Evolutionary conservation across 2,888 invertebrate genomes (phyloP).

Genomic region (Ametastegia equiseti): DNA sequence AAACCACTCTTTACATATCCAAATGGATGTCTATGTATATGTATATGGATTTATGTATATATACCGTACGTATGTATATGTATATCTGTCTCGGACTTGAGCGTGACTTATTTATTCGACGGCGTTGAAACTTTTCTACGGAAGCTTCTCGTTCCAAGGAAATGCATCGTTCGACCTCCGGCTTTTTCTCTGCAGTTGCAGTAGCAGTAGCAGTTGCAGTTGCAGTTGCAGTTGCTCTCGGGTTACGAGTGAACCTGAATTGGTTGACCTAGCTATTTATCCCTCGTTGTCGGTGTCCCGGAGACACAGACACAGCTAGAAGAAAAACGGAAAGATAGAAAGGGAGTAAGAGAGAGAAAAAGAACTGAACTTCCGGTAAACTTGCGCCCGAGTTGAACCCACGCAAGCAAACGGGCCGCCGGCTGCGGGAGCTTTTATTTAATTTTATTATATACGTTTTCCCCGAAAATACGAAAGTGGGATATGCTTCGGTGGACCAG

Average conservation of each 20-base stretch:
- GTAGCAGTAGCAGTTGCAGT: not conserved
- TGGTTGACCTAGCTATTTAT: conserved; percentile 32
- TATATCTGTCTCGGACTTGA: not conserved
- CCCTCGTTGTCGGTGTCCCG: not conserved
- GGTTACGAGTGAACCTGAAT: conserved; percentile 24
- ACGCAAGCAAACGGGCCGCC: not conserved
- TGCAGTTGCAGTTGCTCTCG: not conserved
- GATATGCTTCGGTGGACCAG: conserved; percentile 19
- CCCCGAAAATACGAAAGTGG: conserved; percentile 4
- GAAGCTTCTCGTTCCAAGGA: conserved; percentile 11
- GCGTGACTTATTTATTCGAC: conserved; percentile 30
- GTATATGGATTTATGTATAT: not conserved
- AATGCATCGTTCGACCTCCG: conserved; percentile 26
- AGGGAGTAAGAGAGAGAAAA: not conserved
- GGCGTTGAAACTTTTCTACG: conserved; percentile 32
- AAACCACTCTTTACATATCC: not conserved
- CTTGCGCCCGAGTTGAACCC: not conserved
- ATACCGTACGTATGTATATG: not conserved
- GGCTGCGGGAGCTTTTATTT: conserved; percentile 16
- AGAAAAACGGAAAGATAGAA: not conserved
- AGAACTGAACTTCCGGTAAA: not conserved
- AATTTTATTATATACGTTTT: conserved; percentile 27
- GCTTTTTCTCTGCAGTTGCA: not conserved
- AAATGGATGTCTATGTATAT: not conserved
- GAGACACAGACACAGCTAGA: not conserved